Evolutionary conservation across 2,113 vertebrate genomes (phyloP).

Genomic region (Saimiri boliviensis): DNA sequence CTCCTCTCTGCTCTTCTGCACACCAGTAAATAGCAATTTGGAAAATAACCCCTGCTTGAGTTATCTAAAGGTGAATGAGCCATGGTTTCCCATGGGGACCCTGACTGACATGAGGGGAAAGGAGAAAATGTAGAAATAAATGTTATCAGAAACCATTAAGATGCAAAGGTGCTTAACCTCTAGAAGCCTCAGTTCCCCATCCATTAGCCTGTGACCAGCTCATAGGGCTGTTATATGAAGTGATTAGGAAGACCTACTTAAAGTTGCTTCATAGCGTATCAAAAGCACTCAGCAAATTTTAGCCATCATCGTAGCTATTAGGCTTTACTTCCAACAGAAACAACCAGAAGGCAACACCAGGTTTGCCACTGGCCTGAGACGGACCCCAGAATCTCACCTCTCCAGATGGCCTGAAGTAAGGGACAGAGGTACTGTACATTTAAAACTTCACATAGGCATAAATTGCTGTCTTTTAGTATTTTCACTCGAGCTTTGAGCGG

Average conservation of each 20-base stretch:
- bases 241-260: neutral
- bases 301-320: neutral
- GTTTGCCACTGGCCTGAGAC: neutral
- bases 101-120: neutral
- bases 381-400: neutral
- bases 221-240: neutral
- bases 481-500: neutral
- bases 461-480: neutral
- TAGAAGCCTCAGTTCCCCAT: neutral
- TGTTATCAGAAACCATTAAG: neutral
- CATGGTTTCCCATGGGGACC: neutral
- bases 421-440: neutral
- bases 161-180: neutral
- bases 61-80: neutral
- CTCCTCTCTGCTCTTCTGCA: neutral
- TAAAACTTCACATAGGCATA: neutral
- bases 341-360: neutral
- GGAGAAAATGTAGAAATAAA: neutral
- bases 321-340: neutral
- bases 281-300: neutral
- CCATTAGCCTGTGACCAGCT: neutral
- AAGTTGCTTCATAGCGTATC: neutral
- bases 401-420: neutral
- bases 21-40: neutral
- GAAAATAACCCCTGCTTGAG: neutral